phyloP scores from a whole-genome alignment of 2,113 vertebrate species.

The Caloenas nicobarica region DNA sequence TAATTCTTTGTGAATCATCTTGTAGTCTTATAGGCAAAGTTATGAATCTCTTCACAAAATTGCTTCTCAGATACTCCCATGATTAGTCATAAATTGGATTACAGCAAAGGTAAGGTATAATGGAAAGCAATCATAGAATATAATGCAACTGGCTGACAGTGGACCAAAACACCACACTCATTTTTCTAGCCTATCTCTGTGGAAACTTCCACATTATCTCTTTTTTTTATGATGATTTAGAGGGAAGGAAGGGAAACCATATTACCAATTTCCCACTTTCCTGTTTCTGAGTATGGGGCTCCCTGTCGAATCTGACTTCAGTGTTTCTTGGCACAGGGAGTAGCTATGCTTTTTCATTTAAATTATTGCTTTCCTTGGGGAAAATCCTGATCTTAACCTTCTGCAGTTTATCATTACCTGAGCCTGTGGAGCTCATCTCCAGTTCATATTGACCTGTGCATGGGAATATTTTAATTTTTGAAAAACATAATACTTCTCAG shows the following conservation, averaged over 20 bases:
- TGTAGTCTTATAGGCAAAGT: not conserved
- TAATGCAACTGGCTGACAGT: not conserved
- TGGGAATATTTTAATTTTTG: not conserved
- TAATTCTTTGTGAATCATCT: constrained; percentile 25
- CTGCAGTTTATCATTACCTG: not conserved
- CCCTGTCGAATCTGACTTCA: not conserved
- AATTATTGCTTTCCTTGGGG: not conserved
- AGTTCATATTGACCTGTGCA: not conserved
- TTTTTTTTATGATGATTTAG: not conserved
- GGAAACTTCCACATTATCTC: not conserved
- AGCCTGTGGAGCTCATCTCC: not conserved
- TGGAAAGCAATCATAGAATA: not conserved
- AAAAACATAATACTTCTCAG: not conserved
- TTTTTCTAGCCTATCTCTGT: not conserved
- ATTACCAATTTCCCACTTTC: not conserved
- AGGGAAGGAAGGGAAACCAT: not conserved
- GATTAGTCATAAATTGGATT: constrained; percentile 6
- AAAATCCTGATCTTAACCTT: not conserved
- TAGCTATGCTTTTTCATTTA: not conserved
- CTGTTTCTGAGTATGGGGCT: not conserved
- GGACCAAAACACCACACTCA: not conserved
- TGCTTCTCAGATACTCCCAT: not conserved
- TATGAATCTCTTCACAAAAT: not conserved
- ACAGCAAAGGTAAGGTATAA: not conserved
- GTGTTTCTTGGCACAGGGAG: not conserved